These are phyloP conservation scores for Micrastur ruficollis DNA, from an alignment of 2,797 vertebrate species.

Conservation along the genomic window DNA sequence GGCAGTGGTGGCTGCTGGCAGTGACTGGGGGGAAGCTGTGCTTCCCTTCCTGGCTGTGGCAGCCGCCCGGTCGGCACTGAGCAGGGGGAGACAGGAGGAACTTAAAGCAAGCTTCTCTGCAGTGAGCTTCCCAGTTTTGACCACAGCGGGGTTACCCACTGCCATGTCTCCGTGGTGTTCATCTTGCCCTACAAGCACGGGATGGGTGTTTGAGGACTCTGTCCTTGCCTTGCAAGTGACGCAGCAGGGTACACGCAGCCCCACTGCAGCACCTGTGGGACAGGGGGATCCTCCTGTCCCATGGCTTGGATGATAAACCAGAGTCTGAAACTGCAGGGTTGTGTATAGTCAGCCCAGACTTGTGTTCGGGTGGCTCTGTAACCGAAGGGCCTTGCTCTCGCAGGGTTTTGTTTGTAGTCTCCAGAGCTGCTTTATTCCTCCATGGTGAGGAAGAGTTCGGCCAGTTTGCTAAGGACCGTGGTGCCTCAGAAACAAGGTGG, in stretches of 20 bases:
- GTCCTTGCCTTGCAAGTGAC: neutral
- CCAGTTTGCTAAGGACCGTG: neutral
- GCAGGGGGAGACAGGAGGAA: neutral
- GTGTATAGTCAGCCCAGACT: neutral
- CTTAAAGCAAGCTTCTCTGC: neutral
- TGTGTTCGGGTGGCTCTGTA: neutral
- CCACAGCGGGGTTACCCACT: neutral
- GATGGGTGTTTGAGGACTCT: neutral
- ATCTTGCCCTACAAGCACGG: fast-evolving
- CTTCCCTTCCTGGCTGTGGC: neutral
- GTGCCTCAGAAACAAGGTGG: fast-evolving
- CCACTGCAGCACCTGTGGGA: neutral
- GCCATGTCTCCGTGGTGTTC: neutral
- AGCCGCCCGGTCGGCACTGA: fast-evolving
- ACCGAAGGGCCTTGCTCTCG: neutral
- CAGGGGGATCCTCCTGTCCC: neutral
- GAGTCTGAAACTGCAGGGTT: neutral
- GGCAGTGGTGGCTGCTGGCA: neutral
- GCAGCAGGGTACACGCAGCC: neutral
- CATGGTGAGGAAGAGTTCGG: neutral
- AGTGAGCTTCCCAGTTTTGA: neutral
- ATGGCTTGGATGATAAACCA: neutral
- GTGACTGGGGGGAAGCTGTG: neutral
- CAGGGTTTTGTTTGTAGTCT: neutral
- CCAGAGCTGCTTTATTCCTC: neutral